Evolutionary conservation across 2,113 vertebrate genomes (phyloP).

Genomic region (Gymnogyps californianus): DNA sequence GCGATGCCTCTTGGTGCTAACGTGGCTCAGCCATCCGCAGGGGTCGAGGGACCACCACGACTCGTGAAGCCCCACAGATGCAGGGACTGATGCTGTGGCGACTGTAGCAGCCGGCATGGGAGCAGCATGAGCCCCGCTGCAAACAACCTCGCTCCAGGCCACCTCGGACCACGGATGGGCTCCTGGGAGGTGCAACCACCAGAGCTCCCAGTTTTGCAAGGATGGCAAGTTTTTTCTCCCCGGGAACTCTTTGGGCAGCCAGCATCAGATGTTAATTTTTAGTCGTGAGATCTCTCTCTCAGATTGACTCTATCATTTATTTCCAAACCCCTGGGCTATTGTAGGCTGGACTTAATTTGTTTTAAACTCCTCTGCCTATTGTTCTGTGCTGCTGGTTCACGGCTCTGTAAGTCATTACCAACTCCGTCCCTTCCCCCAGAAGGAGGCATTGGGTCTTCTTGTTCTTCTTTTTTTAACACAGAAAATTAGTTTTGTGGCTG

Average conservation of each 20-base stretch:
- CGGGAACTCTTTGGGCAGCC: not conserved
- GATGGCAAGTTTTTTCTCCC: not conserved
- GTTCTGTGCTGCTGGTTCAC: not conserved
- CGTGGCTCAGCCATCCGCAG: not conserved
- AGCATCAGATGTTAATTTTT: not conserved
- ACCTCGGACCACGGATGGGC: not conserved
- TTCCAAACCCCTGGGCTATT: not conserved
- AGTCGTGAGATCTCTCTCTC: not conserved
- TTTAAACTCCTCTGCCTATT: not conserved
- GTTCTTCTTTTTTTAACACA: not conserved
- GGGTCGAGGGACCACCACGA: fast-evolving
- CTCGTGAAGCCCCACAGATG: fast-evolving
- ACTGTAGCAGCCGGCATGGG: not conserved
- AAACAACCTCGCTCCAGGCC: not conserved
- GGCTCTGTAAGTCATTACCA: not conserved
- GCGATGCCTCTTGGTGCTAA: not conserved
- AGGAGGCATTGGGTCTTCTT: not conserved
- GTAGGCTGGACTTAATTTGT: not conserved
- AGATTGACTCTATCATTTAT: not conserved
- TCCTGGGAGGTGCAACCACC: not conserved
- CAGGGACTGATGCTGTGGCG: fast-evolving
- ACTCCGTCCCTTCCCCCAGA: not conserved
- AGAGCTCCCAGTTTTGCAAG: not conserved
- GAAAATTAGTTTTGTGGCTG: not conserved
- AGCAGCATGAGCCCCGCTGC: not conserved